Percentiles rank a stretch among this genome's conserved stretches.
Evolutionary conservation across 1,140 invertebrate genomes (phyloP).

Genomic region (Zaprionus capensis): DNA sequence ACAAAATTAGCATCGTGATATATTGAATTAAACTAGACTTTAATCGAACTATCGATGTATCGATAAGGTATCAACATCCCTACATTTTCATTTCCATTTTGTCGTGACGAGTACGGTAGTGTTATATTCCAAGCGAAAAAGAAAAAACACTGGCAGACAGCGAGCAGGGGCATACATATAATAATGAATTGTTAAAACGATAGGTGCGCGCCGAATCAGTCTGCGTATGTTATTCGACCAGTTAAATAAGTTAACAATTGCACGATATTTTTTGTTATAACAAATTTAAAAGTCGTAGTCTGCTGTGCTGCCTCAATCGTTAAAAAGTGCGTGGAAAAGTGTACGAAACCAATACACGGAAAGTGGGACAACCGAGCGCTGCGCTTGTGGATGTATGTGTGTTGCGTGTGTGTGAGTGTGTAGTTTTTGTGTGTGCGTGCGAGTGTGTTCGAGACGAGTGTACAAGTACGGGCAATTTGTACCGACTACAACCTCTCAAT

Average conservation of each 20-base stretch:
- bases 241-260: constrained; percentile 49
- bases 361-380: constrained; percentile 78
- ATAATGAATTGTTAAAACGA: constrained; percentile 79
- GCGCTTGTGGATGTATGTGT: constrained; percentile 52
- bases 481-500: constrained; percentile 39
- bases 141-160: constrained; percentile 75
- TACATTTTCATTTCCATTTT: constrained; percentile 62
- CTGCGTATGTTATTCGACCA: constrained; percentile 51
- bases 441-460: constrained; percentile 47
- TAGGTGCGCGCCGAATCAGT: constrained; percentile 67
- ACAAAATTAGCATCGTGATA: not conserved
- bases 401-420: constrained; percentile 27
- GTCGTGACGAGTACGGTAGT: constrained; percentile 58
- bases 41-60: constrained; percentile 31
- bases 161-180: constrained; percentile 69
- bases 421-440: constrained; percentile 30
- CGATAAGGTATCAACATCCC: constrained; percentile 26
- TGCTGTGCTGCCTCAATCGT: constrained; percentile 62
- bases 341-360: constrained; percentile 82
- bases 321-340: constrained; percentile 81
- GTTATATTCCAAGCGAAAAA: constrained; percentile 57
- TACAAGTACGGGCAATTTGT: constrained; percentile 55
- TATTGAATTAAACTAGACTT: not conserved
- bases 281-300: constrained; percentile 59
- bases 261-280: constrained; percentile 56